Evolutionary conservation across 2,888 invertebrate species (phyloP), one percentile per base, ranked within the genome.

Genomic region (Stenoptilia bipunctidactyla): DNA sequence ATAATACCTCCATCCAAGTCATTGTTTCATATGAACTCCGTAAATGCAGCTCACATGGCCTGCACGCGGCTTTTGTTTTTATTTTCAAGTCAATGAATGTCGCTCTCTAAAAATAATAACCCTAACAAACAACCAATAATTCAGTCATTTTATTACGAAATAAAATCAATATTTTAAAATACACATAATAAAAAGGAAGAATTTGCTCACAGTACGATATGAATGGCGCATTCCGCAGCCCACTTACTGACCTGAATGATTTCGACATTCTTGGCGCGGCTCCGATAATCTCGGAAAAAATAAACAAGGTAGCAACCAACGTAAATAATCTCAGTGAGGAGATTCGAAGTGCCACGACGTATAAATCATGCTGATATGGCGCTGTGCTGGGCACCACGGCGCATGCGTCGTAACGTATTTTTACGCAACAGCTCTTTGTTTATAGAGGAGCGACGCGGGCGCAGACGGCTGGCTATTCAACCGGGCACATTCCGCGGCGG

Each of bases 161-260:
- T 20, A 20, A 20, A 20, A 20, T 20, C 20, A 20, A 20, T 20
- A 20, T 20, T 20, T 20, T 20, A 20, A 20, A 20, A 20, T 8
- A 20, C 20, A 3, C 20, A 8, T 5, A 20, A 20, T 20, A 20
- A 20, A 20, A 20, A 20, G 20, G 20, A 20, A 20, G 20, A 8
- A 20, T 20, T 20, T 20, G 20, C 8, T 20, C 20, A 20, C 20
- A 30, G n/a, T 30, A 50, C 55, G 51, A 77, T 77, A 80, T 83
- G 82, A 83, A 83, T 83, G 83, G 82, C 70, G 58, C 72, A 82
- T 82, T 70, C 79, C 74, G 69, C 76, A 65, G 60, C 77, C 80
- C 77, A 80, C 82, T 77, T 74, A 72, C 77, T 71, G 76, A 68
- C 70, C 83, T 83, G 80, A 83, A 83, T 83, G 83, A 76, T 82